Percentiles rank a stretch among this genome's conserved stretches.
These are phyloP conservation scores for Ctenosaura bakeri DNA, from an alignment of 2,797 vertebrate species.

Conservation along the genomic window DNA sequence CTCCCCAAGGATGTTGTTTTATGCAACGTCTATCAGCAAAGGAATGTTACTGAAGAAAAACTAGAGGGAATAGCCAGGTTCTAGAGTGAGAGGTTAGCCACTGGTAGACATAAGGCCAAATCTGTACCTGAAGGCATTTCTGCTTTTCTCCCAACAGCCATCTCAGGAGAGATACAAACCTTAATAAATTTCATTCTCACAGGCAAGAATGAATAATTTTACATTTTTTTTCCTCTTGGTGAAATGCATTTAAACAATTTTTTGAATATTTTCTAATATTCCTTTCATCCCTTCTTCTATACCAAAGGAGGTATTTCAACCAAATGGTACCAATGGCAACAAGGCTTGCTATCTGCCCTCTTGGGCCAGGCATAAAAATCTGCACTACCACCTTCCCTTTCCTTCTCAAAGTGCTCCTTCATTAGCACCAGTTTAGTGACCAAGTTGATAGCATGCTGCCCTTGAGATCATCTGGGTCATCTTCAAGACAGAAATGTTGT, in stretches of 20 bases:
- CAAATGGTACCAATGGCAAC: background rate
- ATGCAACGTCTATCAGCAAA: background rate
- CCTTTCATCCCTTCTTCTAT: no score
- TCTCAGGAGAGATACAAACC: background rate
- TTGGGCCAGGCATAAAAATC: no score
- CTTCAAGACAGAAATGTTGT: background rate
- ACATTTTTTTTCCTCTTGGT: no score
- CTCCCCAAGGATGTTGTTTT: background rate
- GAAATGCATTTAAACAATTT: no score
- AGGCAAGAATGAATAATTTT: no score
- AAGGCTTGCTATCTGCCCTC: background rate
- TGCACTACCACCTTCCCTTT: background rate
- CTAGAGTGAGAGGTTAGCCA: background rate
- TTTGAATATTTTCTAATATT: no score
- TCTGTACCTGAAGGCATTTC: background rate
- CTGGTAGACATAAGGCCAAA: background rate
- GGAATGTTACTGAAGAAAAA: background rate
- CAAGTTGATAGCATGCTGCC: background rate
- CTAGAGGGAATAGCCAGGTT: no score
- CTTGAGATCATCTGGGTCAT: background rate
- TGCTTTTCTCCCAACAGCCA: background rate
- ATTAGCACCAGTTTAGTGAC: no score
- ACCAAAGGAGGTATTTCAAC: background rate
- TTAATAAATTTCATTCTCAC: background rate
- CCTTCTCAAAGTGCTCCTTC: no score